These are phyloP conservation scores for Acromyrmex charruanus DNA, from an alignment of 1,140 invertebrate species.

Conservation along the genomic window DNA sequence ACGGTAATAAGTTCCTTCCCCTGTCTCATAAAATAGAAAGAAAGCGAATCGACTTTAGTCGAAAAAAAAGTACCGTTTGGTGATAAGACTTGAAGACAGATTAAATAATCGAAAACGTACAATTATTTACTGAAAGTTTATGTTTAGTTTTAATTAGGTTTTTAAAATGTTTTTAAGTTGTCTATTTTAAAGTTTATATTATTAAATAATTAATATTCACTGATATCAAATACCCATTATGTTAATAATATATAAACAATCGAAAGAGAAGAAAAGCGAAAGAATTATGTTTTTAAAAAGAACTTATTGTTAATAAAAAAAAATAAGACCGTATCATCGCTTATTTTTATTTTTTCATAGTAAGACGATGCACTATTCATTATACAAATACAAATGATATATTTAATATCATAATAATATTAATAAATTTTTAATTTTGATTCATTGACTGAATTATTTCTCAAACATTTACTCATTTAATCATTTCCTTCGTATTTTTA, in stretches of 20 bases:
- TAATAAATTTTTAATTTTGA: constrained; percentile 27
- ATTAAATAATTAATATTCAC: too few relatives aligned
- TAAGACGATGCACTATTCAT: not conserved
- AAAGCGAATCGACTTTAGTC: constrained; percentile 31
- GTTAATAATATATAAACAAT: not conserved
- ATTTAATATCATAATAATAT: not conserved
- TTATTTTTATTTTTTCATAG: not conserved
- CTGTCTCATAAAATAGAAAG: constrained; percentile 58
- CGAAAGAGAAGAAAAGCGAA: not conserved
- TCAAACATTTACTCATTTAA: not conserved
- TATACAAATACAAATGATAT: not conserved
- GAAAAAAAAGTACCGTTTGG: constrained; percentile 16
- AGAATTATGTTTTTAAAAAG: not conserved
- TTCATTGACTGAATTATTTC: constrained; percentile 13
- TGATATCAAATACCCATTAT: too few relatives aligned
- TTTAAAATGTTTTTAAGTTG: not conserved
- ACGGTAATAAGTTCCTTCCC: constrained; percentile 57
- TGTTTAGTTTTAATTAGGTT: not conserved
- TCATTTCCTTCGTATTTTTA: constrained; percentile 5
- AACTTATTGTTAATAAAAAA: not conserved
- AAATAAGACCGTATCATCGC: too few relatives aligned
- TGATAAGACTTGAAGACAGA: constrained; percentile 48
- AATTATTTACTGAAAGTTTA: constrained; percentile 32
- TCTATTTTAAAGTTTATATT: not conserved
- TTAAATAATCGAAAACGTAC: constrained; percentile 34